A percentile compares a stretch with the other conserved stretches of the same genome.
phyloP scores from a whole-genome alignment of 2,113 vertebrate genomes.

The Nycticebus coucang region DNA sequence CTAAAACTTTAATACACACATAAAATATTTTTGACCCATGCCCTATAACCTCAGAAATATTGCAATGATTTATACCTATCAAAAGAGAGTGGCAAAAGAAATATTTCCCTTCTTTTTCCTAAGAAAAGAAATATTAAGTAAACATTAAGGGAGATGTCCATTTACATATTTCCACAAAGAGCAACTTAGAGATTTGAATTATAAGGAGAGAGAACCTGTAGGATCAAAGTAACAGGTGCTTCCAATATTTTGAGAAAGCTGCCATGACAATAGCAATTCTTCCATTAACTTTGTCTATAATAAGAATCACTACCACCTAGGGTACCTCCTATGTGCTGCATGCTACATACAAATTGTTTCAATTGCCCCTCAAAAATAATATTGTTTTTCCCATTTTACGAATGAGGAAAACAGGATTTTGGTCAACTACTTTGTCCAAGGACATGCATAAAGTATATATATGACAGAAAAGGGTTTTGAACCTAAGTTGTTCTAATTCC shows the following conservation, averaged over 20 bases:
- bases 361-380: constrained; percentile 15
- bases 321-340: background rate
- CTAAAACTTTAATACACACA: background rate
- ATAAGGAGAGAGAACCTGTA: background rate
- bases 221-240: background rate
- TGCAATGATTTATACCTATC: background rate
- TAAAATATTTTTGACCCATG: background rate
- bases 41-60: background rate
- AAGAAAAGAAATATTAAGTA: background rate
- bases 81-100: background rate
- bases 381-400: background rate
- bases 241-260: constrained; percentile 1
- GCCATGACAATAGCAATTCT: background rate
- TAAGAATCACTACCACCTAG: constrained; percentile 11
- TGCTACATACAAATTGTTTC: background rate
- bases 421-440: background rate
- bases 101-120: background rate
- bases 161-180: constrained; percentile 4
- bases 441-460: background rate
- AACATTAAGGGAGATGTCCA: constrained; percentile 31
- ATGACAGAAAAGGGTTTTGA: background rate
- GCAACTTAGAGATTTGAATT: background rate
- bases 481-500: background rate
- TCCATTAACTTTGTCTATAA: background rate
- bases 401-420: background rate